A percentile compares a stretch with the other conserved stretches of the same genome.
These are phyloP conservation scores for Vanessa atalanta DNA, from an alignment of 1,140 invertebrate genomes.

Conservation along the genomic window DNA sequence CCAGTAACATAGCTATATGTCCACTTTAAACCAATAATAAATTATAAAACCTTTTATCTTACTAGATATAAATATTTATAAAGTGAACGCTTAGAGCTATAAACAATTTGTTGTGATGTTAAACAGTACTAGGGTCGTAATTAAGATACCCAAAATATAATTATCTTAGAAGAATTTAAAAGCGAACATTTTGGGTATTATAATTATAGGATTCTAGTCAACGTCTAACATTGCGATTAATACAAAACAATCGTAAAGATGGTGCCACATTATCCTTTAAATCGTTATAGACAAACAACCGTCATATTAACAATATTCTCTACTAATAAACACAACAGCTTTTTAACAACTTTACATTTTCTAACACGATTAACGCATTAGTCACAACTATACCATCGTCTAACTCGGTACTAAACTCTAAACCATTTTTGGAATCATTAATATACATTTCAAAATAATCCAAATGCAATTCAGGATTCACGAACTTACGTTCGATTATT, in stretches of 20 bases:
- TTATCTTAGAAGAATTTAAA: constrained; percentile 4
- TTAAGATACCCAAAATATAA: constrained; percentile 3
- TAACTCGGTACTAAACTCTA: constrained; percentile 23
- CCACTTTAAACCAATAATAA: constrained; percentile 33
- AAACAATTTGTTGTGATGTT: constrained; percentile 11
- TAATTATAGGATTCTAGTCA: not conserved
- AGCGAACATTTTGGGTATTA: constrained; percentile 1
- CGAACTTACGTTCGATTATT: constrained; percentile 7
- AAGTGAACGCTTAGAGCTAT: constrained; percentile 25
- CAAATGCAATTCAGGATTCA: constrained; percentile 22
- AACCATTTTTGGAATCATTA: constrained; percentile 33
- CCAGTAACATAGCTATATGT: constrained; percentile 9
- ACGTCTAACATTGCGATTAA: not conserved
- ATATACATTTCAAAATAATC: constrained; percentile 31
- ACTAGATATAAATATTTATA: not conserved
- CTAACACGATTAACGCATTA: constrained; percentile 58
- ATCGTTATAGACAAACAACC: constrained; percentile 59
- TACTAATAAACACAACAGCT: constrained; percentile 68
- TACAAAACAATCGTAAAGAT: constrained; percentile 17
- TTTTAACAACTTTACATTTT: constrained; percentile 51
- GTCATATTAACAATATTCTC: constrained; percentile 56
- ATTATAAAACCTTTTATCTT: constrained; percentile 17
- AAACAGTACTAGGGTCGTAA: not conserved
- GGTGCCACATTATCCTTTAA: constrained; percentile 47
- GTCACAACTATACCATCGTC: constrained; percentile 37